Conservation (phyloP, 2,797 vertebrate species). For the Gymnoscopelus microlampas region DNA sequence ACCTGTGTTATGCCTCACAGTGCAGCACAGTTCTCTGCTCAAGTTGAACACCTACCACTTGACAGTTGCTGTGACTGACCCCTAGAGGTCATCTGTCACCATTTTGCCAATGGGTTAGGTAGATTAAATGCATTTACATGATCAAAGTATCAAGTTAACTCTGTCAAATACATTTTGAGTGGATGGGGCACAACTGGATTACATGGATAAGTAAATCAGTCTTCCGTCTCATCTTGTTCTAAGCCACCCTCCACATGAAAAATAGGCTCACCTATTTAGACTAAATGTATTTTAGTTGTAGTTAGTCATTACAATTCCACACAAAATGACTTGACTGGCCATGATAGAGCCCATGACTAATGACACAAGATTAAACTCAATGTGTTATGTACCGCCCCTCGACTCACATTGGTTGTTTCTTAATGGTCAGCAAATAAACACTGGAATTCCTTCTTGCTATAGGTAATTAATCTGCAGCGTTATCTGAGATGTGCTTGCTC, state of each 20-base stretch:
- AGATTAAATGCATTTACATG: not conserved
- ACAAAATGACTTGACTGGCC: not conserved
- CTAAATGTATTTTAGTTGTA: not conserved
- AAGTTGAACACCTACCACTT: not conserved
- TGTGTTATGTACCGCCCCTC: constrained; percentile 35
- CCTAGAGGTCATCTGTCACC: constrained; percentile 32
- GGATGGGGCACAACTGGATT: constrained; percentile 7
- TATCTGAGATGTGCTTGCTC: constrained; percentile 11
- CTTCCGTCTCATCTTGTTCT: not conserved
- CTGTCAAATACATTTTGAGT: not conserved
- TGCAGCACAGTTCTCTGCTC: not conserved
- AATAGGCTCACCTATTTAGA: not conserved
- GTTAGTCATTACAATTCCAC: not conserved
- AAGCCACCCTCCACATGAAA: constrained; percentile 15
- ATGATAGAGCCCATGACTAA: not conserved
- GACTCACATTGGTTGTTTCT: constrained; percentile 40
- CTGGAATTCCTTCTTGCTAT: constrained; percentile 33
- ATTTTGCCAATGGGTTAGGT: not conserved
- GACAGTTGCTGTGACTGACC: constrained; percentile 21
- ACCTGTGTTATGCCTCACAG: not conserved
- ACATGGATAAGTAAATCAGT: not conserved
- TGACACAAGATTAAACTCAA: constrained; percentile 2
- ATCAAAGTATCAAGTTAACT: not conserved
- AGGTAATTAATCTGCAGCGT: not conserved
- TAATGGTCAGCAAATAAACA: constrained; percentile 43